Evolutionary conservation across 2,113 vertebrate genomes (phyloP), one percentile per base, ranked within the genome.

Genomic region (Salvelinus sp.): DNA sequence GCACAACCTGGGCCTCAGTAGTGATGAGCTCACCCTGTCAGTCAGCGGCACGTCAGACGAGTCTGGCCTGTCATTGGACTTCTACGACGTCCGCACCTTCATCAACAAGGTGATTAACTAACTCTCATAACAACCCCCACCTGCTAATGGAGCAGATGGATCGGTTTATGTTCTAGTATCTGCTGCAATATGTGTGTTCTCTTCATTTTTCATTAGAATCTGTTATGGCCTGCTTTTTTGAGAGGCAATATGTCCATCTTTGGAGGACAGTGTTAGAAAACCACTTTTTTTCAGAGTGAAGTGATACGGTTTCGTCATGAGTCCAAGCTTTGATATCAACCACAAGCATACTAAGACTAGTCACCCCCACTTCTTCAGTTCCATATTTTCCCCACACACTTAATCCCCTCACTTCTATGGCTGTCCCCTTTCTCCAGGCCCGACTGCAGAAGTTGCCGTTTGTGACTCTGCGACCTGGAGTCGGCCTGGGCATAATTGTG

Each of bases 21-120:
- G 96, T 30, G 97, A 99, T 75, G 96, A 93, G 22, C 95, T 99
- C 54, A 98, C 96, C 0, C 87, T 99, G 28, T 97, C 97, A 0
- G 94, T 95, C 2, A 98, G 96, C 77, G 94, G 95, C 84, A 72
- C 88, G 67, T 95, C 94, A 22, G 85, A 85, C 1, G 94, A 94
- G 22, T 47, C 84, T 0, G 91, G 92, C 0, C 92, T 96, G 82
- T 90, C 89, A 4, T 78, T 98, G n/a, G 92, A 90, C 16, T 99
- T 99, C 87, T 99, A 95, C 71, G 98, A 99, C 14, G 92, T 97
- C 65, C 96, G 98, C 18, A 95, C 94, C 0, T 95, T 99, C 79
- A 82, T 96, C 13, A 98, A 98, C 78, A 93, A 95, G 97, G 98
- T 98, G 88, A 82, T 62, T 62, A 20, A 6, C 54, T 22, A 9